phyloP scores from a whole-genome alignment of 2,797 vertebrate genomes.

The Oreonectes daqikongensis region DNA sequence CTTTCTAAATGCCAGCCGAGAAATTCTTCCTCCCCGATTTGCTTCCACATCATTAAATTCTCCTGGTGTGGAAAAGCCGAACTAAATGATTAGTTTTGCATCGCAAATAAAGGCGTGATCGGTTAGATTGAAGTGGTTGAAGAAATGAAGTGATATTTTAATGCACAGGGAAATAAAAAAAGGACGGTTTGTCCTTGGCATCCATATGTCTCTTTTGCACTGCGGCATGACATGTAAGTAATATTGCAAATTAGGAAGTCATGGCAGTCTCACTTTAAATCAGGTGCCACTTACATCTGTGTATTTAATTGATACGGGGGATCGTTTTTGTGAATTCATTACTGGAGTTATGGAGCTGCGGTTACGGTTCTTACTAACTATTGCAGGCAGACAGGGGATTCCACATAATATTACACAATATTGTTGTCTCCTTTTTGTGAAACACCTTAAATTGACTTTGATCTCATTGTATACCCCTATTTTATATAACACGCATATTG shows the following conservation, averaged over 20 bases:
- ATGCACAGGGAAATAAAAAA: slow-evolving; percentile 12
- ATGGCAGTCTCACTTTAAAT: slow-evolving; percentile 27
- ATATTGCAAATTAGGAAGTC: slow-evolving; percentile 38
- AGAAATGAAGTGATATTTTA: slow-evolving; percentile 37
- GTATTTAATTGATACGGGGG: slow-evolving; percentile 39
- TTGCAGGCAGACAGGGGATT: background rate
- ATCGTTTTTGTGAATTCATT: slow-evolving; percentile 32
- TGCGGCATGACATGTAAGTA: slow-evolving; percentile 18
- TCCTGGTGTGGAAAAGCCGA: slow-evolving; percentile 13
- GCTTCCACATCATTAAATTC: slow-evolving; percentile 14
- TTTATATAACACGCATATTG: too few species aligned
- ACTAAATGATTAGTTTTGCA: slow-evolving; percentile 27
- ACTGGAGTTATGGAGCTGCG: slow-evolving; percentile 4
- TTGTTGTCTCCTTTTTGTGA: too few species aligned
- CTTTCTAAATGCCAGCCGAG: background rate
- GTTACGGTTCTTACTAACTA: background rate
- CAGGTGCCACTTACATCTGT: slow-evolving; percentile 36
- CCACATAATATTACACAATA: too few species aligned
- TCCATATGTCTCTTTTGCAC: background rate
- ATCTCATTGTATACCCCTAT: too few species aligned
- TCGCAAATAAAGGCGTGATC: slow-evolving; percentile 28
- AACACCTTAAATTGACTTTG: too few species aligned
- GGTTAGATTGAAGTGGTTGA: slow-evolving; percentile 37
- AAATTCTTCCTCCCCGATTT: slow-evolving; percentile 18
- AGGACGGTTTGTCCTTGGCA: background rate